phyloP scores from a whole-genome alignment of 2,113 vertebrate species.

The Macrotus californicus region DNA sequence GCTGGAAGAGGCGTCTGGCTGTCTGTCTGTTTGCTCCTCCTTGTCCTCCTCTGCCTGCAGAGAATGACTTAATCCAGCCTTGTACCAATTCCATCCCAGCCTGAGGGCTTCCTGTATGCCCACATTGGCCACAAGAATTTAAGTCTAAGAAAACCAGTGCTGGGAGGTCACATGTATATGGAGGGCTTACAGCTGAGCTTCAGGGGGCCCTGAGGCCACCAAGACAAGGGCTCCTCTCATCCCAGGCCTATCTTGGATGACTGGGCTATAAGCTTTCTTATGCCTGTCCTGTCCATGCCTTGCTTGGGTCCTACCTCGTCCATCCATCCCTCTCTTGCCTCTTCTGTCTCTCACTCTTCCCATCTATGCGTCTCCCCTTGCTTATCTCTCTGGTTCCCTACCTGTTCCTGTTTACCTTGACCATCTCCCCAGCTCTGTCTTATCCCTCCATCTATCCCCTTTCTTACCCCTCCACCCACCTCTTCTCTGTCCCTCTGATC shows the following conservation, averaged over 20 bases:
- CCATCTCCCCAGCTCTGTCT: background rate
- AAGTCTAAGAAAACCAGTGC: background rate
- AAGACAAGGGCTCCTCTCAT: background rate
- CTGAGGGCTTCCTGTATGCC: background rate
- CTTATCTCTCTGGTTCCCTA: background rate
- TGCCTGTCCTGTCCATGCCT: background rate
- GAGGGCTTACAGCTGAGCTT: background rate
- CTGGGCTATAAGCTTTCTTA: background rate
- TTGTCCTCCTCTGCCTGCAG: slow-evolving; percentile 83
- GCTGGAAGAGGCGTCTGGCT: slow-evolving; percentile 81
- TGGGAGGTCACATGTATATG: accelerated
- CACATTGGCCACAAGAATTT: accelerated
- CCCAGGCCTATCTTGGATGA: background rate
- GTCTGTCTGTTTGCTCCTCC: slow-evolving; percentile 73
- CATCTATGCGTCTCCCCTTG: background rate
- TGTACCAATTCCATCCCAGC: background rate
- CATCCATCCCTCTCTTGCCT: background rate
- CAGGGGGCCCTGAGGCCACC: background rate
- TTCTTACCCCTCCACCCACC: background rate
- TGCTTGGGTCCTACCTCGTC: background rate
- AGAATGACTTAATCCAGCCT: background rate
- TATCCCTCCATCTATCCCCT: background rate
- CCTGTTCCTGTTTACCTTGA: background rate
- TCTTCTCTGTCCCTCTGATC: background rate
- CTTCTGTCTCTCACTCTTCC: background rate